Conservation (phyloP, 2,113 vertebrate genomes). For the Tupaia tana region DNA sequence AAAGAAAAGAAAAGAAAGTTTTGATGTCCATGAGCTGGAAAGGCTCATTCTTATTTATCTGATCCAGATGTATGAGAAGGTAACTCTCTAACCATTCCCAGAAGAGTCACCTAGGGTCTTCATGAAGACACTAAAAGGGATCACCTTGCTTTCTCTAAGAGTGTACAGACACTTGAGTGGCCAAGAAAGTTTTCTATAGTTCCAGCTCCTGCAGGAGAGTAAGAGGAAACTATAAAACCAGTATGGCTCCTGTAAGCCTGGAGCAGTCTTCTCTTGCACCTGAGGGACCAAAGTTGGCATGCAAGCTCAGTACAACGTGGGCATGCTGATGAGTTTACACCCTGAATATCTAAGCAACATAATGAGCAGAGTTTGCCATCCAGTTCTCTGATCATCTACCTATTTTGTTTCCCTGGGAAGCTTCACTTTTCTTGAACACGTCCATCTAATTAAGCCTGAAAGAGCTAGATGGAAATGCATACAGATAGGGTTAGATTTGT, state of each 20-base stretch:
- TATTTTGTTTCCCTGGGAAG: constrained; percentile 1
- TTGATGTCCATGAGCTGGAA: background rate
- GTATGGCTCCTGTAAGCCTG: fast-evolving
- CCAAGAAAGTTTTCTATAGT: background rate
- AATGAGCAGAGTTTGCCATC: background rate
- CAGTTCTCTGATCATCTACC: background rate
- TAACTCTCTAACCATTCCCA: background rate
- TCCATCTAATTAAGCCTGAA: constrained; percentile 37
- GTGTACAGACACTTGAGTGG: background rate
- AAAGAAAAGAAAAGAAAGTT: background rate
- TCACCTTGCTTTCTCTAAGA: background rate
- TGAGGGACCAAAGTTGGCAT: background rate
- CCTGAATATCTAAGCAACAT: background rate
- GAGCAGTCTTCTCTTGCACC: background rate
- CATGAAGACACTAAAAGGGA: background rate
- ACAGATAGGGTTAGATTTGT: constrained; percentile 13
- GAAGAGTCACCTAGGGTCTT: background rate
- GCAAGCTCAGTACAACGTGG: background rate
- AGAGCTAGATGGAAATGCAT: constrained; percentile 19
- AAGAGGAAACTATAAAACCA: background rate
- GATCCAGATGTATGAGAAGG: background rate
- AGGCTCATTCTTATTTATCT: background rate
- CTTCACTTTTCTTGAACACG: constrained; percentile 11
- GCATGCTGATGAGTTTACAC: background rate
- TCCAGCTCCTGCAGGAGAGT: background rate